Evolutionary conservation across 2,888 invertebrate species (phyloP).

Genomic region (Coenonympha arcania): DNA sequence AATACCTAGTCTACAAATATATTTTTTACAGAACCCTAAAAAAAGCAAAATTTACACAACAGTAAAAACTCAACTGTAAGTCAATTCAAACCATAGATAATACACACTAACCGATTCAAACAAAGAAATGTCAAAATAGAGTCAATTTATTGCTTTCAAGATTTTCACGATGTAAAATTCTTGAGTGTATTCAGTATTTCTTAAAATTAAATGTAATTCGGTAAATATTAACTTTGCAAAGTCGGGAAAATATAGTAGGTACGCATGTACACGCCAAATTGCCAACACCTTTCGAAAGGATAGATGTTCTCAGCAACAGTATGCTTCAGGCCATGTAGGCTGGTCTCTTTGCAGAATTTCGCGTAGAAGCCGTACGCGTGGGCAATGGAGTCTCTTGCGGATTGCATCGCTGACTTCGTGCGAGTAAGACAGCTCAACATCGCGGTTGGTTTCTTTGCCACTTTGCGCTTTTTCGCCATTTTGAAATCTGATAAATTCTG

Average conservation of each 20-base stretch:
- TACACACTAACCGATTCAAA: slow-evolving; percentile 2
- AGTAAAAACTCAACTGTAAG: too few species aligned
- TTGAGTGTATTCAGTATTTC: slow-evolving; percentile 10
- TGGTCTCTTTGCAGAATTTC: slow-evolving; percentile 60
- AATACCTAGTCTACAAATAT: too few species aligned
- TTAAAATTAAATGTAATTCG: not conserved
- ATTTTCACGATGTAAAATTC: not conserved
- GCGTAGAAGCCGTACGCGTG: slow-evolving; percentile 41
- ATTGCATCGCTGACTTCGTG: slow-evolving; percentile 44
- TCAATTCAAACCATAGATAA: not conserved
- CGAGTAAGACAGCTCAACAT: slow-evolving; percentile 51
- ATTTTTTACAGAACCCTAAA: too few species aligned
- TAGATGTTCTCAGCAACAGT: slow-evolving; percentile 57
- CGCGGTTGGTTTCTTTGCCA: slow-evolving; percentile 38
- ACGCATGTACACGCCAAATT: too few species aligned
- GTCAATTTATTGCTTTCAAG: not conserved
- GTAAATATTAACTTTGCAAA: not conserved
- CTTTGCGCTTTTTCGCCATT: slow-evolving; percentile 22
- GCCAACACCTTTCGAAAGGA: slow-evolving; percentile 63
- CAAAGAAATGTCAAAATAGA: slow-evolving; percentile 16
- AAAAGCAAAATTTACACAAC: too few species aligned
- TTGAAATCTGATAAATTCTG: too few species aligned
- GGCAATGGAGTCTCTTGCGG: slow-evolving; percentile 40
- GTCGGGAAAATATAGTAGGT: not conserved
- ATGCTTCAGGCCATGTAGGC: slow-evolving; percentile 64